Evolutionary conservation across 2,888 invertebrate genomes (phyloP).

Genomic region (Smittia sp.): DNA sequence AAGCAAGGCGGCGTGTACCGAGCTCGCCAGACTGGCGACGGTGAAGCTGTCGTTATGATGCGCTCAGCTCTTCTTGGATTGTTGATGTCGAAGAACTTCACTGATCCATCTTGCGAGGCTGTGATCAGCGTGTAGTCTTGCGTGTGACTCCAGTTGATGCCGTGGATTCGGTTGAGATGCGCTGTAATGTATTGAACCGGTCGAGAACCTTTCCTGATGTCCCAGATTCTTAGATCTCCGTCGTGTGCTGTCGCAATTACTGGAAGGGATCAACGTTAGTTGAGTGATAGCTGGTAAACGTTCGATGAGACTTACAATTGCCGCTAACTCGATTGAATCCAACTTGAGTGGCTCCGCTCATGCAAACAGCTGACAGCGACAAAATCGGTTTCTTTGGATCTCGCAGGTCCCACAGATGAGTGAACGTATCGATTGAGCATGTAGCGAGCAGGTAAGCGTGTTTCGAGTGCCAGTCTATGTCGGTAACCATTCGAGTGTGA

Average conservation of each 20-base stretch:
- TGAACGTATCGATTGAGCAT: slow-evolving; percentile 90
- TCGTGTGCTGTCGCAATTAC: slow-evolving; percentile 93
- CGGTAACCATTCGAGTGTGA: slow-evolving; percentile 83
- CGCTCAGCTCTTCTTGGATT: slow-evolving; percentile 82
- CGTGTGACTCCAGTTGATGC: slow-evolving; percentile 89
- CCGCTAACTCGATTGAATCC: slow-evolving; percentile 87
- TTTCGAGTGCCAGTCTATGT: slow-evolving; percentile 82
- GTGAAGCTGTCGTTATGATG: slow-evolving; percentile 74
- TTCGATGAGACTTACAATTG: too few species aligned
- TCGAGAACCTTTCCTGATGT: slow-evolving; percentile 79
- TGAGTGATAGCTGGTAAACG: too few species aligned
- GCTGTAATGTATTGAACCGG: slow-evolving; percentile 93
- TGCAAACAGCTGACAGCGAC: slow-evolving; percentile 85
- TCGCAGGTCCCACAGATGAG: slow-evolving; percentile 85
- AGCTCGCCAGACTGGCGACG: slow-evolving; percentile 84
- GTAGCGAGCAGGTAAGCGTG: slow-evolving; percentile 77
- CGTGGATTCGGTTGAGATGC: slow-evolving; percentile 85
- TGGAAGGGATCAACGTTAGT: too few species aligned
- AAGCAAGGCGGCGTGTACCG: slow-evolving; percentile 87
- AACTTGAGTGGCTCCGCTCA: slow-evolving; percentile 86
- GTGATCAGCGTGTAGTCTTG: slow-evolving; percentile 83
- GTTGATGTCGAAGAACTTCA: slow-evolving; percentile 89
- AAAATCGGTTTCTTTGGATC: slow-evolving; percentile 79
- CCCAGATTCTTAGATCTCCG: slow-evolving; percentile 95
- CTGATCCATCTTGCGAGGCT: slow-evolving; percentile 67